Evolutionary conservation across 2,888 invertebrate species (phyloP), one percentile per base, ranked within the genome.

Genomic region (Spodoptera picta): DNA sequence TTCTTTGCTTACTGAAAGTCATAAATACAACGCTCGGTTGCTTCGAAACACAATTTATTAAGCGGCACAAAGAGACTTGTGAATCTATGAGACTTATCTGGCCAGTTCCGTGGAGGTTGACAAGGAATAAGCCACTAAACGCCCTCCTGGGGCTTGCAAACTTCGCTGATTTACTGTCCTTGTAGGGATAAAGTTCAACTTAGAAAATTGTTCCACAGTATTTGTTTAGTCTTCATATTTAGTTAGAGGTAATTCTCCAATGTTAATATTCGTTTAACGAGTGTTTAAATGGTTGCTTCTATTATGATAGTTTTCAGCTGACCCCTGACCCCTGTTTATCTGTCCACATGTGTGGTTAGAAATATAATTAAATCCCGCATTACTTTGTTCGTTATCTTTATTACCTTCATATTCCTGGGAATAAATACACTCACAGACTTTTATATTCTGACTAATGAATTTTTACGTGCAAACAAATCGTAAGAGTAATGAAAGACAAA

Each of bases 91-190:
- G 76, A 79, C 69, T 83, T 82, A 80, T 85, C 79, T 81, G 75
- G 62, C 66, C 71, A 73, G 66, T 71, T 78, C 75, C 64, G 48
- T 57, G 45, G 65, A 72, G 75, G 76, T 78, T 82, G 79, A 79
- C 78, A 78, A 79, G 67, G 74, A 75, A 71, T 83, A 80, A 81
- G 73, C 81, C 66, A 69, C 69, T 81, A 80, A 83, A 82, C 73
- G 73, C 69, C 61, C 83, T 64, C 75, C 69, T 66, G 69, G 72
- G 68, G 23, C 19, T 46, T 48, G 56, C 59, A 63, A 78, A 77
- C 69, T 79, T 69, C 43, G 36, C 60, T 76, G 77, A 84, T 84
- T 83, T 80, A 80, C 69, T 73, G 57, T 44, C 36, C 48, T 36
- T 43, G 42, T 42, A 56, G 55, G 49, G 56, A 68, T 70, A 61